A percentile compares a stretch with the other conserved stretches of the same genome.
Evolutionary conservation across 2,797 vertebrate species (phyloP).

Genomic region (Catharus ustulatus): DNA sequence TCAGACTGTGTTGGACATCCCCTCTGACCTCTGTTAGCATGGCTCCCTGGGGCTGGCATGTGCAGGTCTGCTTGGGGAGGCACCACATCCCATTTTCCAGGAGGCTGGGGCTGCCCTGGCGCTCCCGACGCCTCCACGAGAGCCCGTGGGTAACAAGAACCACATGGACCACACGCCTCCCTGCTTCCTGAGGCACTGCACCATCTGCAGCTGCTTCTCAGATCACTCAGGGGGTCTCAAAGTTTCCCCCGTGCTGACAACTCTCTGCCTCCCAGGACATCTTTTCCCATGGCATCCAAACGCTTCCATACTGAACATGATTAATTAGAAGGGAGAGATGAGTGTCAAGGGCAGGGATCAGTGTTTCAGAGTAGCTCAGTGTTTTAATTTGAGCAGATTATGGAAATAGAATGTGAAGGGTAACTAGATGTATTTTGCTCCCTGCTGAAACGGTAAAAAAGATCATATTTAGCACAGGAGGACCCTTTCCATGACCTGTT

Average conservation of each 20-base stretch:
- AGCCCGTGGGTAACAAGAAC: slow-evolving; percentile 2
- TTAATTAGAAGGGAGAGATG: not conserved
- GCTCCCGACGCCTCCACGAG: not conserved
- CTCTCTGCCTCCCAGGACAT: not conserved
- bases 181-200: not conserved
- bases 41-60: not conserved
- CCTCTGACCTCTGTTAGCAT: not conserved
- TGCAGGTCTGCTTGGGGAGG: not conserved
- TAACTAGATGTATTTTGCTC: not conserved
- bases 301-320: not conserved
- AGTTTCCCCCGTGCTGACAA: not conserved
- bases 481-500: not conserved
- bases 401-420: not conserved
- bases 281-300: not conserved
- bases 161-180: slow-evolving; percentile 14
- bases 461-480: not conserved
- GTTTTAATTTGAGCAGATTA: slow-evolving; percentile 5
- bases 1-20: not conserved
- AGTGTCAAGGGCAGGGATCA: not conserved
- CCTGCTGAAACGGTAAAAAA: not conserved
- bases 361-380: not conserved
- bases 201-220: slow-evolving; percentile 1
- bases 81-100: not conserved
- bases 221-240: not conserved
- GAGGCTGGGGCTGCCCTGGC: not conserved